Evolutionary conservation across 2,888 invertebrate genomes (phyloP).

Genomic region (Ferdinandea cuprea): DNA sequence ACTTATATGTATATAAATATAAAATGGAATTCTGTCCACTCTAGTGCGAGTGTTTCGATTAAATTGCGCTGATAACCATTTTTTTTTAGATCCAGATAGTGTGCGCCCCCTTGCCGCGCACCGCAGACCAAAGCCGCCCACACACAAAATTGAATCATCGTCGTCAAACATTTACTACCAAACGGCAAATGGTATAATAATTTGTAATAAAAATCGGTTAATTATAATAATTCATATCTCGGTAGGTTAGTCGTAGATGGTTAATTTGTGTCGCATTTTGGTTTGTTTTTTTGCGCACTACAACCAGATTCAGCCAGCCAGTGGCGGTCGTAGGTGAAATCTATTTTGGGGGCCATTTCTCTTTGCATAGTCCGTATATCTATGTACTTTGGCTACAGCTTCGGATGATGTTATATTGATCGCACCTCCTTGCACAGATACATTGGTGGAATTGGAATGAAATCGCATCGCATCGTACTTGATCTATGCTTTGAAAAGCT

Average conservation of each 20-base stretch:
- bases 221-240: slow-evolving; percentile 51
- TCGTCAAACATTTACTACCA: too few species aligned
- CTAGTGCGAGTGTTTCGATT: slow-evolving; percentile 53
- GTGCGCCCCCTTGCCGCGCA: background rate
- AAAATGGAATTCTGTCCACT: slow-evolving; percentile 28
- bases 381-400: slow-evolving; percentile 12
- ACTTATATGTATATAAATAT: too few species aligned
- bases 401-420: slow-evolving; percentile 8
- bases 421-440: slow-evolving; percentile 35
- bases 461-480: slow-evolving; percentile 36
- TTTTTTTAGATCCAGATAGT: slow-evolving; percentile 46
- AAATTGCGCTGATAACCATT: slow-evolving; percentile 65
- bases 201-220: slow-evolving; percentile 38
- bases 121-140: slow-evolving; percentile 23
- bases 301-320: too few species aligned
- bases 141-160: slow-evolving; percentile 32
- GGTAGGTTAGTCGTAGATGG: slow-evolving; percentile 24
- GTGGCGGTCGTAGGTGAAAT: slow-evolving; percentile 60
- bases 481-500: slow-evolving; percentile 42
- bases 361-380: too few species aligned
- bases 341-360: slow-evolving; percentile 66
- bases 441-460: slow-evolving; percentile 34
- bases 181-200: slow-evolving; percentile 15
- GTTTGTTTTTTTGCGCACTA: slow-evolving; percentile 50
- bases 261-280: slow-evolving; percentile 6